phyloP scores from a whole-genome alignment of 2,797 vertebrate species.

The Uromys caudimaculatus region DNA sequence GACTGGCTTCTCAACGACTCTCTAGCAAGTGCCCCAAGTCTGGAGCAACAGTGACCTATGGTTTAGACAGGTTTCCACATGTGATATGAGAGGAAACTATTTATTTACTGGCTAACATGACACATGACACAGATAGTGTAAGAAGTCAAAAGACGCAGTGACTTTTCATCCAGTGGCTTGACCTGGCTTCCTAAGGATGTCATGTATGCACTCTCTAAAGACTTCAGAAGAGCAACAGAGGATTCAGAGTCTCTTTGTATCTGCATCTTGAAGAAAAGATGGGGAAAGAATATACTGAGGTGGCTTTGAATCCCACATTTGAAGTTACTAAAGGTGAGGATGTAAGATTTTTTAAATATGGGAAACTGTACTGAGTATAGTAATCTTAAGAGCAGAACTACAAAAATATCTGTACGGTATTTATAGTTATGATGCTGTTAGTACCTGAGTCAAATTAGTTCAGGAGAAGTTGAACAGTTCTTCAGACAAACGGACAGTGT shows the following conservation, averaged over 20 bases:
- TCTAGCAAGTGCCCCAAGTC: no score
- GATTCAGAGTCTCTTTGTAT: not conserved
- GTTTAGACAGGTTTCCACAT: not conserved
- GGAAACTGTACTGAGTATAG: not conserved
- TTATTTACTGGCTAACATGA: not conserved
- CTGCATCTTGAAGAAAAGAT: not conserved
- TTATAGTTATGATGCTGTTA: not conserved
- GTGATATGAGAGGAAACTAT: not conserved
- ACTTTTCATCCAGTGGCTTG: not conserved
- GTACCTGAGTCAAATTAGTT: not conserved
- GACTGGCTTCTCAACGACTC: not conserved
- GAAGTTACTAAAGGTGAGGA: slow-evolving; percentile 3
- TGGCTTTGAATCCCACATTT: not conserved
- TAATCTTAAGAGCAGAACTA: slow-evolving; percentile 17
- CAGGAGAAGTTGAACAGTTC: not conserved
- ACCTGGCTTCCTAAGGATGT: not conserved
- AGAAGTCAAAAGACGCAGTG: slow-evolving; percentile 14
- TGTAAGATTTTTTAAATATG: not conserved
- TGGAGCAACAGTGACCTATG: not conserved
- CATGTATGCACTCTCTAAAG: not conserved
- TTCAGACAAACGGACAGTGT: not conserved
- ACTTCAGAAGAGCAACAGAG: not conserved
- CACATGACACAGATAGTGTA: not conserved
- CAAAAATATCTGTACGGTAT: not conserved
- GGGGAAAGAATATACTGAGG: not conserved